Conservation (phyloP, 2,888 invertebrate species). For the Diplolepis rosae region DNA sequence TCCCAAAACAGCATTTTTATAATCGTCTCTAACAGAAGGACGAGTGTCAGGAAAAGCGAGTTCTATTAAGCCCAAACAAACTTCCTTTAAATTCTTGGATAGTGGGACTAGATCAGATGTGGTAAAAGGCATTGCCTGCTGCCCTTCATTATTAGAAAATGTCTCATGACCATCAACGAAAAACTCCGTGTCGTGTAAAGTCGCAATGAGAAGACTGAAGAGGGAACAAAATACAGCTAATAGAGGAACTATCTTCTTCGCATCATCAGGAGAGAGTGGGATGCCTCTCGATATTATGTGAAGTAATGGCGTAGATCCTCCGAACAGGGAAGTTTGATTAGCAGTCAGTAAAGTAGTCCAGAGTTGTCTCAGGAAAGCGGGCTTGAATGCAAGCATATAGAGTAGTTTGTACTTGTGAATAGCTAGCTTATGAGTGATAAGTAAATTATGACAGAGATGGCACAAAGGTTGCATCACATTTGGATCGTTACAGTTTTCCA, state of each 20-base stretch:
- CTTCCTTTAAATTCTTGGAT: conserved; percentile 84
- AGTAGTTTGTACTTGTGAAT: conserved; percentile 89
- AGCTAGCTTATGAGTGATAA: conserved; percentile 87
- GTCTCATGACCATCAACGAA: conserved; percentile 75
- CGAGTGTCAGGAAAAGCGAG: conserved; percentile 88
- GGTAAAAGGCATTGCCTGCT: conserved; percentile 81
- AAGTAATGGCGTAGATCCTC: conserved; percentile 77
- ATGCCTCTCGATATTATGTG: conserved; percentile 82
- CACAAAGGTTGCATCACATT: conserved; percentile 81
- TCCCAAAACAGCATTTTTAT: conserved; percentile 74
- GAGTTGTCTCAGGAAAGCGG: conserved; percentile 83
- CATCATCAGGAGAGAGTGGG: conserved; percentile 77
- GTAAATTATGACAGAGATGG: conserved; percentile 87
- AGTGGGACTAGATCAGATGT: conserved; percentile 83
- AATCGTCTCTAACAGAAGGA: conserved; percentile 79
- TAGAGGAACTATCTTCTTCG: conserved; percentile 83
- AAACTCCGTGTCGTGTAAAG: conserved; percentile 91
- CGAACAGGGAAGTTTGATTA: conserved; percentile 74
- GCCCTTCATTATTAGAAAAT: conserved; percentile 46
- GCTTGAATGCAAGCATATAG: conserved; percentile 87
- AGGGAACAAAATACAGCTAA: conserved; percentile 89
- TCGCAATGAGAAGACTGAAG: conserved; percentile 86
- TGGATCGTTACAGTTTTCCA: conserved; percentile 75
- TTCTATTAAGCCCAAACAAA: conserved; percentile 89
- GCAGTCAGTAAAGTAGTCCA: conserved; percentile 78